A percentile compares a stretch with the other conserved stretches of the same genome.
Conservation (phyloP, 2,113 vertebrate species). For the Colistium nudipinnis region DNA sequence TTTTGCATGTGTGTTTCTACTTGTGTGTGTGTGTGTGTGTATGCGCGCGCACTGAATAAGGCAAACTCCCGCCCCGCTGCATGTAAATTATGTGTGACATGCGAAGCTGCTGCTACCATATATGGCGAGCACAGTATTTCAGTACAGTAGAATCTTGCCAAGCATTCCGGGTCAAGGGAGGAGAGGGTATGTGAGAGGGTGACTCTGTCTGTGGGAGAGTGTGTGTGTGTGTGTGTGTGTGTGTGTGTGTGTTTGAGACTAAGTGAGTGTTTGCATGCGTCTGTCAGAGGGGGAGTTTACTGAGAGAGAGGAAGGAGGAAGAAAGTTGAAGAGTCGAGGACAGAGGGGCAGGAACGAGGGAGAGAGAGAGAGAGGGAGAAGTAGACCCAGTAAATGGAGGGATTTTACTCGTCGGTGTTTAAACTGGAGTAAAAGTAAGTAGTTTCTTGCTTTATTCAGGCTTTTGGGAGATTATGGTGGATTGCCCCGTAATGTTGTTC, state of each 20-base stretch:
- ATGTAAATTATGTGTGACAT: constrained; percentile 90
- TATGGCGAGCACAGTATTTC: constrained; percentile 88
- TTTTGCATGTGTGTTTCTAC: constrained; percentile 59
- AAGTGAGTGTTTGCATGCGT: constrained; percentile 72
- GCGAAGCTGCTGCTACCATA: constrained; percentile 87
- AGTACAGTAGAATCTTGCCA: constrained; percentile 84
- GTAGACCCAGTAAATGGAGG: constrained; percentile 51
- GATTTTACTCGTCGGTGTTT: constrained; percentile 48
- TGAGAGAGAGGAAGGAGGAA: constrained; percentile 66
- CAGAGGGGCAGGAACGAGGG: constrained; percentile 37
- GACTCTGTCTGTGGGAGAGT: constrained; percentile 71
- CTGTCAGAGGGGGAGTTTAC: constrained; percentile 72
- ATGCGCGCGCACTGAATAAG: constrained; percentile 68
- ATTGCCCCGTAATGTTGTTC: not conserved
- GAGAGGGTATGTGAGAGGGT: constrained; percentile 77
- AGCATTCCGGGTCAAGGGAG: constrained; percentile 81
- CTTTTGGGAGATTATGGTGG: constrained; percentile 14
- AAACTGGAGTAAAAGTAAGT: constrained; percentile 70
- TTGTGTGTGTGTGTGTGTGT: constrained; percentile 50
- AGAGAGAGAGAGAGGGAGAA: constrained; percentile 26
- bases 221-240: constrained; percentile 56
- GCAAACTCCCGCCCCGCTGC: constrained; percentile 80
- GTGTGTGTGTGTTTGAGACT: constrained; percentile 44
- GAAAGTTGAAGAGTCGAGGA: constrained; percentile 66
- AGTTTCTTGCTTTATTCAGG: constrained; percentile 11